phyloP scores from a whole-genome alignment of 2,797 vertebrate genomes.

The Sciurus vulgaris region DNA sequence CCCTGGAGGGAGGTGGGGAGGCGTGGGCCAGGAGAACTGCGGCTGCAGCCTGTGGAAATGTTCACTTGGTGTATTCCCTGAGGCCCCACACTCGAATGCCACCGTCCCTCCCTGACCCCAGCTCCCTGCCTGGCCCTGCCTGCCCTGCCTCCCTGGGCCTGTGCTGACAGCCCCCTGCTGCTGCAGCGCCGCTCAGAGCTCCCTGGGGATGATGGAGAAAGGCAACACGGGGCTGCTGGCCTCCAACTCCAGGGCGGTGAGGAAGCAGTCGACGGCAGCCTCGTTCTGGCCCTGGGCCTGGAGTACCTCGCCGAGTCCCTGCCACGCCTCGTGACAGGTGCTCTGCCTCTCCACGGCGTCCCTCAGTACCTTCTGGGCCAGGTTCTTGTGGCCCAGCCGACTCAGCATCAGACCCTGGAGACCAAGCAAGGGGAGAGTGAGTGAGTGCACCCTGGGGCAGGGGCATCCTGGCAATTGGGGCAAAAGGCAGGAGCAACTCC shows the following conservation, averaged over 20 bases:
- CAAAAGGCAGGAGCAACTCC: not conserved
- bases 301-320: constrained; percentile 95
- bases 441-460: not conserved
- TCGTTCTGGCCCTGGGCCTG: constrained; percentile 92
- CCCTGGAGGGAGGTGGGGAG: not conserved
- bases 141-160: not conserved
- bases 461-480: not conserved
- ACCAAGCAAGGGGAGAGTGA: constrained; percentile 70
- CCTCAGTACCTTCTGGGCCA: constrained; percentile 96
- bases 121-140: not conserved
- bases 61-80: constrained; percentile 63
- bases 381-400: constrained; percentile 90
- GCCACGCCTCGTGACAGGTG: constrained; percentile 96
- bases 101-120: not conserved
- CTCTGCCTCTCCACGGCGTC: constrained; percentile 94
- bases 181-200: constrained; percentile 90
- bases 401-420: constrained; percentile 93
- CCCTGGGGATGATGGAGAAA: constrained; percentile 95
- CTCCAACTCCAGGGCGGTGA: constrained; percentile 96
- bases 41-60: not conserved
- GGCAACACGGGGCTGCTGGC: constrained; percentile 95
- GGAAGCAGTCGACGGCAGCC: constrained; percentile 95
- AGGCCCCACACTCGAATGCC: not conserved
- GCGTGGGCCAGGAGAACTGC: not conserved
- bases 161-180: not conserved